phyloP scores from a whole-genome alignment of 2,113 vertebrate genomes.

The Opisthocomus hoazin region DNA sequence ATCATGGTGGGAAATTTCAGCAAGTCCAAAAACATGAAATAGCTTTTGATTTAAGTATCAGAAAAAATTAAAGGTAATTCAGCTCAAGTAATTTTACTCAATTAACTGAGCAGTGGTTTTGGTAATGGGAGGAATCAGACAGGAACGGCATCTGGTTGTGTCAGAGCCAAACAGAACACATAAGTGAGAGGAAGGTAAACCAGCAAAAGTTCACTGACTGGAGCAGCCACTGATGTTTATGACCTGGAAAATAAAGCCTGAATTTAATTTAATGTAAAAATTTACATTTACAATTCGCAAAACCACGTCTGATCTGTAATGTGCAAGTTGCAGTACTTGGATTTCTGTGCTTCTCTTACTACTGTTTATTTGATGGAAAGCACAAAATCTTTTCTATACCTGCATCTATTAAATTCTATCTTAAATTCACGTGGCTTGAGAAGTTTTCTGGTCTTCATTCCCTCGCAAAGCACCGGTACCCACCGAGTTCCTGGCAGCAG shows the following conservation, averaged over 20 bases:
- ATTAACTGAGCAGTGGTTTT: conserved; percentile 49
- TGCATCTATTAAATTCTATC: neutral
- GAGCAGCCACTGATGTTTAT: neutral
- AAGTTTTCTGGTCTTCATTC: neutral
- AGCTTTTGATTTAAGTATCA: neutral
- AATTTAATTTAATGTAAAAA: neutral
- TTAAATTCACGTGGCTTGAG: neutral
- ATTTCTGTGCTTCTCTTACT: neutral
- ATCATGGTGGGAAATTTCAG: neutral
- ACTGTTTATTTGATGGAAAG: neutral
- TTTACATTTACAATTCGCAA: neutral
- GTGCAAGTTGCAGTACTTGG: neutral
- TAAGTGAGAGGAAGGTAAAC: conserved; percentile 73
- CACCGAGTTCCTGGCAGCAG: neutral
- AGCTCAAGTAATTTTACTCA: neutral
- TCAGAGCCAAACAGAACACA: conserved; percentile 58
- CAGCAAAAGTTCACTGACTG: neutral
- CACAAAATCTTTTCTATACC: neutral
- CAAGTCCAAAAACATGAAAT: neutral
- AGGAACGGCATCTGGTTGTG: conserved; percentile 69
- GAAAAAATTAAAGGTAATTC: neutral
- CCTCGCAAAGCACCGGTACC: neutral
- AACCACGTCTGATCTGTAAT: neutral
- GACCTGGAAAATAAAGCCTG: neutral
- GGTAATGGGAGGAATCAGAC: conserved; percentile 59